Percentiles rank a stretch among this genome's conserved stretches.
phyloP scores from a whole-genome alignment of 2,113 vertebrate species.

The Gobius niger region DNA sequence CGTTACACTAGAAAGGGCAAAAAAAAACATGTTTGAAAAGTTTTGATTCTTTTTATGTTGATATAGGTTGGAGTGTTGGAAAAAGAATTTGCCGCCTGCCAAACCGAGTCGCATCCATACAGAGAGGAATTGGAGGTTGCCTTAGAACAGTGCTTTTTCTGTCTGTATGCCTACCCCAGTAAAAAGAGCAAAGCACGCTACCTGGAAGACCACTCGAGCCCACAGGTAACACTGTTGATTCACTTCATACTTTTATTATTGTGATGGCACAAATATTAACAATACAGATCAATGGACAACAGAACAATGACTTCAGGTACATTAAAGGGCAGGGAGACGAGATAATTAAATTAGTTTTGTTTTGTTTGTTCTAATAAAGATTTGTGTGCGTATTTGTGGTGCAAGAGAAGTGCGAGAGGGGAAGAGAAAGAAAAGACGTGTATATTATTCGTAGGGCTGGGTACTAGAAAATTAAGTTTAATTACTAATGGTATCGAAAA shows the following conservation, averaged over 20 bases:
- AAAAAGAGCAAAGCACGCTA: conserved; percentile 98
- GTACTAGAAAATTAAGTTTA: too few species aligned
- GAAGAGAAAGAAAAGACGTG: too few species aligned
- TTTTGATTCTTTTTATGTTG: not conserved
- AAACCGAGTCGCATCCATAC: conserved; percentile 85
- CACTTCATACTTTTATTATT: not conserved
- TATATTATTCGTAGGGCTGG: too few species aligned
- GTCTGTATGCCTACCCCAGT: conserved; percentile 92
- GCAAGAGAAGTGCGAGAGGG: too few species aligned
- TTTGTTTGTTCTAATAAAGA: too few species aligned
- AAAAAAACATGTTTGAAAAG: conserved; percentile 10
- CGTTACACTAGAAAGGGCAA: not conserved
- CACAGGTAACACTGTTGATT: conserved; percentile 79
- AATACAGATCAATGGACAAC: too few species aligned
- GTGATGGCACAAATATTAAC: too few species aligned
- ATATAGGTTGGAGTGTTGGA: conserved; percentile 86
- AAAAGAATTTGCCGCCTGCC: conserved; percentile 82
- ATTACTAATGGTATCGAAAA: too few species aligned
- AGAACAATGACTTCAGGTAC: too few species aligned
- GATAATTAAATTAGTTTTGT: too few species aligned
- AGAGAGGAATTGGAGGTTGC: conserved; percentile 96
- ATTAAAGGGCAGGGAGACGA: too few species aligned
- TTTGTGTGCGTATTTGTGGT: too few species aligned
- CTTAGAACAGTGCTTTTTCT: conserved; percentile 96
- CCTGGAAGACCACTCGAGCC: conserved; percentile 92